A percentile compares a stretch with the other conserved stretches of the same genome.
phyloP scores from a whole-genome alignment of 1,140 invertebrate species.

The Drosophila navojoa region DNA sequence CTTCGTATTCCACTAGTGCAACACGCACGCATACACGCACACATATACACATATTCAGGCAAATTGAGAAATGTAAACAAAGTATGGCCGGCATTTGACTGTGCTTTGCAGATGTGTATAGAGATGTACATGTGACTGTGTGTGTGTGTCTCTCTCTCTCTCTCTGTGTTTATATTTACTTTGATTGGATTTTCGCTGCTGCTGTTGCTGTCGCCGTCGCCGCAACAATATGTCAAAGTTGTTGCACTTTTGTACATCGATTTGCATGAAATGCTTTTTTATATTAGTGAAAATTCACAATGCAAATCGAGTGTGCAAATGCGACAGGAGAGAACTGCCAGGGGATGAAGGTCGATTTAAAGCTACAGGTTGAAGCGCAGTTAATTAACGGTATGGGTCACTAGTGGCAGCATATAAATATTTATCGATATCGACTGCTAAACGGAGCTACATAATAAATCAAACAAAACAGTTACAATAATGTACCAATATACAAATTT shows the following conservation, averaged over 20 bases:
- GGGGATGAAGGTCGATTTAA: not conserved
- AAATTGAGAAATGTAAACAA: constrained; percentile 23
- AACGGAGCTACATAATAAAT: not conserved
- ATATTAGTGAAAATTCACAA: constrained; percentile 9
- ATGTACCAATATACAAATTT: not conserved
- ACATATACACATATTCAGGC: constrained; percentile 1
- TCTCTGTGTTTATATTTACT: constrained; percentile 13
- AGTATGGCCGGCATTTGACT: constrained; percentile 1
- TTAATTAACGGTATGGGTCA: constrained; percentile 18
- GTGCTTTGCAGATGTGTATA: not conserved
- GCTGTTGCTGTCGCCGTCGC: not conserved
- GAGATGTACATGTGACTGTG: not conserved
- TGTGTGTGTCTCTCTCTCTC: not conserved
- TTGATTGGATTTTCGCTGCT: constrained; percentile 29
- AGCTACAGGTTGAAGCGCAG: constrained; percentile 11
- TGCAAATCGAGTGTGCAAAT: constrained; percentile 32
- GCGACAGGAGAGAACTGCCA: not conserved
- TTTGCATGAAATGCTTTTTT: constrained; percentile 37
- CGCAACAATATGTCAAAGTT: constrained; percentile 46
- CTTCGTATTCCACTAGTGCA: not conserved
- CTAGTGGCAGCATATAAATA: not conserved
- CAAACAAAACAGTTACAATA: not conserved
- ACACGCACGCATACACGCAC: not conserved
- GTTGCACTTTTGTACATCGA: constrained; percentile 51
- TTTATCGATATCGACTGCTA: constrained; percentile 6